Evolutionary conservation across 2,113 vertebrate species (phyloP), one percentile per base, ranked within the genome.

Genomic region (Equus przewalskii): DNA sequence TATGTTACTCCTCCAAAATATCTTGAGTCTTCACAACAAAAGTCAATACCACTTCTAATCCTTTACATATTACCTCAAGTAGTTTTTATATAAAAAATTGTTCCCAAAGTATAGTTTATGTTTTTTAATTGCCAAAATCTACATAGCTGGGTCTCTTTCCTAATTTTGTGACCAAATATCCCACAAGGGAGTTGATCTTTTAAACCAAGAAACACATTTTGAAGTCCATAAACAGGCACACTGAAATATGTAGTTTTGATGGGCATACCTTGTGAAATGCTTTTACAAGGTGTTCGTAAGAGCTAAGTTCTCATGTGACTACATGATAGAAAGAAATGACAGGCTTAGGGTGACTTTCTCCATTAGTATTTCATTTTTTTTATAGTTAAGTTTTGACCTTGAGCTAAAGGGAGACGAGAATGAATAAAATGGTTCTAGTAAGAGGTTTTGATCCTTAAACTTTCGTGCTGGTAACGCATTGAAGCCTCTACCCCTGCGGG

Each of bases 221-320:
- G 6, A 8, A 12, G 44, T 54, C 36, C 21, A 1, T 44, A 19
- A 21, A 13, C 10, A 15, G 30, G 33, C 3, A 21, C 12, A 3
- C 19, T 15, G 12, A 19, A 28, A 33, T 7, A 0, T 0, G 24
- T 7, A 3, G 22, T 7, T 5, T 0, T 11, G 11, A 21, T 0
- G 14, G 24, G 22, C 6, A 21, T 28, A 8, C 14, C 14, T 73
- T 22, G 1, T 4, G 2, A 24, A 14, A 10, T 6, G 9, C 8
- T 72, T 16, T 49, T n/a, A 18, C 51, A 19, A 51, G 24, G 54
- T 41, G 7, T 49, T n/a, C 56, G 3, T 5, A 9, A 6, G 7
- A 41, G 49, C 16, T 16, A 21, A 7, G 0, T 13, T 8, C 18
- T 62, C 21, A 1, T 4, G 16, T 67, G 13, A 1, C 85, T 60